Evolutionary conservation across 2,797 vertebrate species (phyloP), one percentile per base, ranked within the genome.

Genomic region (Benthosema pterotum): DNA sequence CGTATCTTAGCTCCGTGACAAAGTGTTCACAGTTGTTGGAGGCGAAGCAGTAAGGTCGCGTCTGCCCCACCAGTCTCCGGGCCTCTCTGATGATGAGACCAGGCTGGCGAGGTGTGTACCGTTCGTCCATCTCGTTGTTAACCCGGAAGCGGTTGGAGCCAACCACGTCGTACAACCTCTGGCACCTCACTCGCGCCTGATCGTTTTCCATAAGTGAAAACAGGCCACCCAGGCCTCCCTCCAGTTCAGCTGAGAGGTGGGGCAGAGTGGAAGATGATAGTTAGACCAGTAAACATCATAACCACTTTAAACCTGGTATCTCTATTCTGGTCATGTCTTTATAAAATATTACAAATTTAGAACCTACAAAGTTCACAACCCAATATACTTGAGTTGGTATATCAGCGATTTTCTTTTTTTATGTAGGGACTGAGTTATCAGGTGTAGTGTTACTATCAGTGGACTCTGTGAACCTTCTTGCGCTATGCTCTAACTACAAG

Each of bases 21-120:
- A 95, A 94, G 78, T 95, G 94, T 72, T 95, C 93, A 2, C 93
- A 95, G 88, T 95, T 95, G 16, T 71, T 19, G 0, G 60, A 67
- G 42, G 64, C 22, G 9, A 91, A 1, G 5, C 53, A 83, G 57
- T 94, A 95, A 0, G 59, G 69, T 1, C 87, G 46, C 51, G 62
- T 69, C 32, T 2, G 28, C 1, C 86, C 91, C 43, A 92, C 87
- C 71, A 77, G 25, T 5, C 53, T 50, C 42, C 87, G 74, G 0
- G 94, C 94, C 0, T 67, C 76, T 50, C 46, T 76, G 63, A 93
- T 22, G 2, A 94, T 93, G 8, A 65, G 28, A 47, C 1, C 0
- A 0, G 25, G 11, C 0, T 86, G 75, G 13, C 70, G 74, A 0
- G 90, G 89, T 0, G 4, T 0, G 13, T 78, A 85, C 52, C 79